Evolutionary conservation across 2,113 vertebrate species (phyloP), one percentile per base, ranked within the genome.

Genomic region (Vicugna pacos): DNA sequence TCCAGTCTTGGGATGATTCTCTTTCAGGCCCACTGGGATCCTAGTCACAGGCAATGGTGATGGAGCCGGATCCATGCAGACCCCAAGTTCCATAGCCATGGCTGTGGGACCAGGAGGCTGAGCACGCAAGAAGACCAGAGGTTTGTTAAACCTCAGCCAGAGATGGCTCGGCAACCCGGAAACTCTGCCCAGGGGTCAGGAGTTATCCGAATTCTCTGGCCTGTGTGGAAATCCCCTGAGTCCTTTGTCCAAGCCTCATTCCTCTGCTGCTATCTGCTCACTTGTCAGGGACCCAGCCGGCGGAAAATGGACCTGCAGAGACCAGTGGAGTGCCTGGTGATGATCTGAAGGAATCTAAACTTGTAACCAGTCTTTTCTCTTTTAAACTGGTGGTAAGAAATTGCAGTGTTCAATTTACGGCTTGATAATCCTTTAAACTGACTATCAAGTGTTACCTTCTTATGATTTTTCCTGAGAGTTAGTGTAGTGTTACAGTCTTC

Each of bases 321-420:
- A 50, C 11, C 4, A 17, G 24, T 0, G 3, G 7, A 10, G 6
- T 2, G 13, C 16, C 38, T 15, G 24, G 22, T 3, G 12, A 3
- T 6, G 8, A 32, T 14, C 32, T 42, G 7, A 48, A 89, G 79
- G 72, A 7, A 7, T 8, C n/a, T n/a, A 24, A 84, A 62, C 26
- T 2, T 5, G 12, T 4, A 50, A 22, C 17, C 3, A 0, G 22
- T 38, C 64, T 50, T 60, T 62, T 30, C 35, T 76, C 42, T 77
- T 81, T 72, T n/a, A 81, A 86, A 70, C 15, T 54, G 19, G 11
- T 52, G 50, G 6, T 11, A n/a, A 87, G 81, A 88, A 50, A 85
- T 42, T 26, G 62, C 86, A 64, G 8, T 42, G 2, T 46, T 69
- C n/a, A 6, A 15, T 38, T 52, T 73, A 48, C 6, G 9, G 20